phyloP scores from a whole-genome alignment of 2,113 vertebrate genomes.

The Cyrtonyx montezumae region DNA sequence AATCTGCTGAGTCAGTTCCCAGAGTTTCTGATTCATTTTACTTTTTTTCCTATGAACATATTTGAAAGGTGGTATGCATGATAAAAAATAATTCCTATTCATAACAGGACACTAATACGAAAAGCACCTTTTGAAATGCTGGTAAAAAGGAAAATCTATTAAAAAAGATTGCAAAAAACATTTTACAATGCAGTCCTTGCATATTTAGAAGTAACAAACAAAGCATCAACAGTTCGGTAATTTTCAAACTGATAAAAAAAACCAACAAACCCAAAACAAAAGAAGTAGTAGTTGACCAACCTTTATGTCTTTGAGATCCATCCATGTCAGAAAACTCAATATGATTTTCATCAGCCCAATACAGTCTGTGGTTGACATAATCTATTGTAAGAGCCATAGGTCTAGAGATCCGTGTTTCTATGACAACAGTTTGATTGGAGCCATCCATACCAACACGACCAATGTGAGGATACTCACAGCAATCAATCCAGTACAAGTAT shows the following conservation, averaged over 20 bases:
- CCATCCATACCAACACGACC: constrained; percentile 97
- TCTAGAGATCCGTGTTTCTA: constrained; percentile 92
- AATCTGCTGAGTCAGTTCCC: neutral
- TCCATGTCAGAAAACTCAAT: constrained; percentile 97
- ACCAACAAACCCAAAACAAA: no score
- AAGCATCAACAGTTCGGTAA: neutral
- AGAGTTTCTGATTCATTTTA: neutral
- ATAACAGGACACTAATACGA: neutral
- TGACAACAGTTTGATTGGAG: constrained; percentile 85
- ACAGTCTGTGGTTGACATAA: constrained; percentile 94
- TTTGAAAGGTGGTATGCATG: neutral
- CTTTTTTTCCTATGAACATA: neutral
- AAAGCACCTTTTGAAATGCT: neutral
- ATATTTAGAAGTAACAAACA: neutral
- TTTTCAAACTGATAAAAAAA: neutral
- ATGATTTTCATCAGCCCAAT: constrained; percentile 97
- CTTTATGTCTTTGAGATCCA: constrained; percentile 90
- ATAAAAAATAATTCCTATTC: neutral
- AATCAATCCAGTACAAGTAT: constrained; percentile 98
- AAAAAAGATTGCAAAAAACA: neutral
- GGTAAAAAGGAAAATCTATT: neutral
- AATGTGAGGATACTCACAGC: constrained; percentile 92
- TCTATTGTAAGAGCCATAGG: constrained; percentile 95
- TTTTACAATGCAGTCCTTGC: neutral
- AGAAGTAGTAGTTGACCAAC: constrained; percentile 69